Conservation (phyloP, 1,140 invertebrate genomes). For the Melipona quadrifasciata region DNA sequence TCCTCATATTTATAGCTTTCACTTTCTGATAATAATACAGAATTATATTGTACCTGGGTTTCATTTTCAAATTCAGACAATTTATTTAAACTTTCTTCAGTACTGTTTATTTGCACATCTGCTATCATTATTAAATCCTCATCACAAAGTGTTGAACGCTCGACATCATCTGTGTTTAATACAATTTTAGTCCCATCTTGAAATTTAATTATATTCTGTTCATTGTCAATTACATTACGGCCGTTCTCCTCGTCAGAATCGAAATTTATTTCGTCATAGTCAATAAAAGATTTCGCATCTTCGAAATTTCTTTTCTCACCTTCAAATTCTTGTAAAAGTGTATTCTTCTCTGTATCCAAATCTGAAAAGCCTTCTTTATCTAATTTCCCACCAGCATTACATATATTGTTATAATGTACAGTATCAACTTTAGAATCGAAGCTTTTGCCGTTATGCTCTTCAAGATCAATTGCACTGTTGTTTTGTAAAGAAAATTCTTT, state of each 20-base stretch:
- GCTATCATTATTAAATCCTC: constrained; percentile 2
- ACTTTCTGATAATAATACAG: neutral
- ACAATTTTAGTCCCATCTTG: constrained; percentile 37
- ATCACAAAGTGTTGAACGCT: neutral
- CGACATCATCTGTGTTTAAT: constrained; percentile 7
- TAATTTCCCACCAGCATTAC: neutral
- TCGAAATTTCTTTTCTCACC: neutral
- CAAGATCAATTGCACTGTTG: neutral
- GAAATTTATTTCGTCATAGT: constrained; percentile 7
- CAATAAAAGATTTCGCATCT: neutral
- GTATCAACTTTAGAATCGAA: neutral
- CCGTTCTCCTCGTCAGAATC: constrained; percentile 37
- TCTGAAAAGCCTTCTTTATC: neutral
- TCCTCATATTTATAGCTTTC: neutral
- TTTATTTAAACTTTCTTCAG: neutral
- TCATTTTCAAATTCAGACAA: neutral
- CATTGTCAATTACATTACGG: constrained; percentile 9
- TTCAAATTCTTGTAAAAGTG: neutral
- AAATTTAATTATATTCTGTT: constrained; percentile 30
- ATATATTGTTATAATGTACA: neutral
- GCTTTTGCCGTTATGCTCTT: neutral
- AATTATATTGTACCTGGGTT: neutral
- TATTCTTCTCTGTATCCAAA: constrained; percentile 7
- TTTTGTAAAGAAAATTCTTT: constrained; percentile 19
- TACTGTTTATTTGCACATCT: neutral